Conservation (phyloP, 2,888 invertebrate species). For the Drosophila robusta region DNA sequence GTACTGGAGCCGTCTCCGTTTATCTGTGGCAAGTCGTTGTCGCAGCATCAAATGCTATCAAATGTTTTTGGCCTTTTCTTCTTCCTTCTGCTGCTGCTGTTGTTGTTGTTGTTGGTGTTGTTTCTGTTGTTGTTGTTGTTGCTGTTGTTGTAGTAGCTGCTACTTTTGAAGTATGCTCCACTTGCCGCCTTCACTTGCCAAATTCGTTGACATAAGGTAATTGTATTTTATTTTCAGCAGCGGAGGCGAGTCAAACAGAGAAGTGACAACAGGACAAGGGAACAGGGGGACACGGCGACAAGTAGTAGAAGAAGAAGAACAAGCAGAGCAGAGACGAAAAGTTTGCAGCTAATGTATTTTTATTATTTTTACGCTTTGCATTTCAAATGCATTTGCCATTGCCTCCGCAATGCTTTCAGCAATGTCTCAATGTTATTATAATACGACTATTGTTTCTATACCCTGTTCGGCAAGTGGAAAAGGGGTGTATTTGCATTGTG, state of each 20-base stretch:
- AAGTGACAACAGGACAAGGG: constrained; percentile 1
- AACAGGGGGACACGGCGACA: not conserved
- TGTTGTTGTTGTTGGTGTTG: constrained; percentile 1
- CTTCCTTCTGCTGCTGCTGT: constrained; percentile 4
- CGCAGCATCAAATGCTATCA: constrained; percentile 44
- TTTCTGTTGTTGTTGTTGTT: constrained; percentile 7
- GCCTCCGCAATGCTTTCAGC: constrained; percentile 49
- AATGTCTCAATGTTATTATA: constrained; percentile 57
- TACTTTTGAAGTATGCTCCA: constrained; percentile 56
- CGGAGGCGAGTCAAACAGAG: not conserved
- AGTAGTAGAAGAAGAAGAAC: not conserved
- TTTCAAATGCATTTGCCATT: constrained; percentile 68
- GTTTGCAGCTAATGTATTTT: constrained; percentile 77
- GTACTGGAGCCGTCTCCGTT: constrained; percentile 54
- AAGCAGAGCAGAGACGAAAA: constrained; percentile 33
- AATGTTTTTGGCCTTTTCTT: constrained; percentile 24
- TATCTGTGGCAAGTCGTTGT: constrained; percentile 56
- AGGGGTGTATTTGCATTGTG: not conserved
- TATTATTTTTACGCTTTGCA: constrained; percentile 77
- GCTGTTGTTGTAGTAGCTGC: constrained; percentile 28
- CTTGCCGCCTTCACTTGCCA: constrained; percentile 41
- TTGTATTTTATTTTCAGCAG: constrained; percentile 66
- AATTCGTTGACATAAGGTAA: constrained; percentile 76
- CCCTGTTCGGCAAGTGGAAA: not conserved
- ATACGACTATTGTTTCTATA: constrained; percentile 42